Evolutionary conservation across 1,140 invertebrate species (phyloP), one percentile per base, ranked within the genome.

Genomic region (Pseudomyrmex pallidus): DNA sequence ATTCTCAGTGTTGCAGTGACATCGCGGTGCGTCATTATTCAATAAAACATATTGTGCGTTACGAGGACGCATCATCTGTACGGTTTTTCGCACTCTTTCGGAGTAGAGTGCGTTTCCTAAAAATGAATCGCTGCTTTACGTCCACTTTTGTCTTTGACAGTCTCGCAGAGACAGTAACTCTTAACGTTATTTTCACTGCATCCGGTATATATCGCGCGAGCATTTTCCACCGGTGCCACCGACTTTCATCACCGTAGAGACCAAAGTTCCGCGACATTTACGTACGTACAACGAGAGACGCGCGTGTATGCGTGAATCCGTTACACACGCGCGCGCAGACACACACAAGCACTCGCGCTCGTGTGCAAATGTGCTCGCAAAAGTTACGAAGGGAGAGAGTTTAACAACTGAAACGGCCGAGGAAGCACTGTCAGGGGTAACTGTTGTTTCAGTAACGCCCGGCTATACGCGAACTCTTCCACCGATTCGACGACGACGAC

Each of bases 351-450:
- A 35, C 22, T 9, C 22, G 20, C 12, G n/a, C n/a, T 13, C 68
- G 77, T 63, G 35, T 35, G 70, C 22, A 82, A 82, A 74, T 63
- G 70, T 22, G 67, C 48, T 35, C 46, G 50, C 48, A 44, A 82
- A 82, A 74, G 78, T 74, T 74, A 50, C 78, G 50, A 54, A 57
- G 74, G 48, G 78, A 82, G 78, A 82, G 61, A 82, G 78, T 82
- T 82, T 74, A 82, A 82, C 77, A 73, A 82, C 70, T 82, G 78
- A 82, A 82, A 82, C 78, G 25, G 59, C 76, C 22, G 78, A 74
- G 78, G 74, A 82, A 70, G 78, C 50, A 82, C 46, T 44, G 25
- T 15, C 48, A 66, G 72, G 25, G 5, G n/a, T 82, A 82, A 82
- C 68, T 74, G 78, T 82, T 82, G 59, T 82, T 82, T 73, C 78